A percentile compares a stretch with the other conserved stretches of the same genome.
These are phyloP conservation scores for Equus przewalskii DNA, from an alignment of 2,113 vertebrate genomes.

Conservation along the genomic window DNA sequence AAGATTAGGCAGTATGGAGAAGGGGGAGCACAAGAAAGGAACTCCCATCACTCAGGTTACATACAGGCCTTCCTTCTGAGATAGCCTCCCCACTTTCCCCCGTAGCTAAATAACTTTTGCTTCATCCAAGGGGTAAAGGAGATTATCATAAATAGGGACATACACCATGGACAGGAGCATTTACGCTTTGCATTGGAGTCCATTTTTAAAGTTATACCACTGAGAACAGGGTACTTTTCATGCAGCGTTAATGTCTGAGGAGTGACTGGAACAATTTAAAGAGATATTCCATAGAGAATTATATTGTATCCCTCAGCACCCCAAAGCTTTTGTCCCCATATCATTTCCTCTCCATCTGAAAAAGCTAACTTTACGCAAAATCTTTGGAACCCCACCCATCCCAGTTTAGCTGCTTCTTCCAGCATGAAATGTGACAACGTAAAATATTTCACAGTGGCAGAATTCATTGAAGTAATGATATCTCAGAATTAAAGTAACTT, in stretches of 20 bases:
- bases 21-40: background rate
- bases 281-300: background rate
- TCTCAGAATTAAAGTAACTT: background rate
- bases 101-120: background rate
- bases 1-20: background rate
- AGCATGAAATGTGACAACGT: background rate
- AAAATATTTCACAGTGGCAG: background rate
- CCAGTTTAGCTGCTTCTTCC: background rate
- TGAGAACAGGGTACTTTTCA: background rate
- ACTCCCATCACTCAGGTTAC: background rate
- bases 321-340: background rate
- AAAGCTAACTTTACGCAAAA: background rate
- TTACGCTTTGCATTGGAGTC: background rate
- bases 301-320: background rate
- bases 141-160: background rate
- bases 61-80: background rate
- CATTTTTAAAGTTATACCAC: background rate
- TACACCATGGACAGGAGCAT: background rate
- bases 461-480: slow-evolving; percentile 23
- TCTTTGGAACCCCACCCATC: background rate
- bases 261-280: background rate
- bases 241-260: background rate
- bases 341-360: background rate
- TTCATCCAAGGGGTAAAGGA: background rate
- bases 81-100: background rate